A percentile compares a stretch with the other conserved stretches of the same genome.
These are phyloP conservation scores for Halocynthia roretzi DNA, from an alignment of 23 tunicate genomes.

Conservation along the genomic window DNA sequence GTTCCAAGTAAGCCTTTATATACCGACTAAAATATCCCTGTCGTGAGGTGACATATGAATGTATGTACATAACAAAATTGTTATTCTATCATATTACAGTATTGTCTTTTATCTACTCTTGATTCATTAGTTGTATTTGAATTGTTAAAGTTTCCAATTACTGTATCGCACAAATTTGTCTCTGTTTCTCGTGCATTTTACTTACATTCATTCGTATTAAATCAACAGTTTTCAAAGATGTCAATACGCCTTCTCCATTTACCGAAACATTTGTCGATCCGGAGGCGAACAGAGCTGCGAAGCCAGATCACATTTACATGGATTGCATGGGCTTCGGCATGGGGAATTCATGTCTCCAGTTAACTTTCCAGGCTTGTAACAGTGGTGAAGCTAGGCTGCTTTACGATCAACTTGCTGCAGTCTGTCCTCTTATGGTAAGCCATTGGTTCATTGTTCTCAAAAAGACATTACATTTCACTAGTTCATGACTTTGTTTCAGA, in stretches of 20 bases:
- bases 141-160: slow-evolving; percentile 3
- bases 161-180: no score
- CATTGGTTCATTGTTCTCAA: not conserved
- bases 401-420: slow-evolving; percentile 83
- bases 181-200: no score
- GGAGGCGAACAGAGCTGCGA: slow-evolving; percentile 68
- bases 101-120: not conserved
- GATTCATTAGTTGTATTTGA: not conserved
- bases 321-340: slow-evolving; percentile 98
- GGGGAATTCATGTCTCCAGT: slow-evolving; percentile 80
- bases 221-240: slow-evolving; percentile 78
- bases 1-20: slow-evolving; percentile 70
- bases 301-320: slow-evolving; percentile 96
- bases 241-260: slow-evolving; percentile 79
- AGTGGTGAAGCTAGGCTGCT: slow-evolving; percentile 71
- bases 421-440: slow-evolving; percentile 88
- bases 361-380: slow-evolving; percentile 92
- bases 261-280: slow-evolving; percentile 55
- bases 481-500: no score
- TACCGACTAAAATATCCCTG: slow-evolving; percentile 1
- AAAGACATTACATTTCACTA: no score
- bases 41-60: not conserved
- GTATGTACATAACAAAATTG: not conserved
- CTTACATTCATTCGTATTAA: not conserved
- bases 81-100: not conserved